Evolutionary conservation across 2,113 vertebrate species (phyloP), one percentile per base, ranked within the genome.

Genomic region (Daboia siamensis): DNA sequence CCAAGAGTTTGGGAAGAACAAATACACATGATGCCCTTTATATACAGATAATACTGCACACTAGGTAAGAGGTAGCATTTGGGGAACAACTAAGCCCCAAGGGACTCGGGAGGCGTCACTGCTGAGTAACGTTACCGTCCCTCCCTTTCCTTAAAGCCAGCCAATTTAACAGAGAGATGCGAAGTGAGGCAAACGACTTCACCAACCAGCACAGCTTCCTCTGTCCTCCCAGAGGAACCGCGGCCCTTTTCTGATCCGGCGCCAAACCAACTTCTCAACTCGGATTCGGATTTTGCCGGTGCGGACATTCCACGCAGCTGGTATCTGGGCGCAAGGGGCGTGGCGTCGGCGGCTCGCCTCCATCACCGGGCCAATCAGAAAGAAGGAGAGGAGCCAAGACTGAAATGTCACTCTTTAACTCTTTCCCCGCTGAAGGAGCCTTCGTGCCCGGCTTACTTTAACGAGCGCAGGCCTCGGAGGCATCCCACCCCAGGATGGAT

Each of bases 381-480:
- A 2, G 13, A 21, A 10, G 24, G 0, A 21, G 29, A 0, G 0
- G 4, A 7, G 13, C 0, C 4, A 4, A 0, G 44, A 0, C 6
- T 5, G 15, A 56, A 23, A 21, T 0, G 0, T 0, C 0, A 0
- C 0, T 1, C 23, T 23, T 48, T 4, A 56, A n/a, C 1, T 0
- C n/a, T 26, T 1, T 0, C 2, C 1, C 1, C 23, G 21, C 56
- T 24, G 11, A 12, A 12, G 6, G 11, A 13, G 23, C 29, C 15
- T 55, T 48, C 11, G 23, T 20, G 20, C 17, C 8, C 20, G 39
- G n/a, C 8, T 84, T 17, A 21, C 26, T 64, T 64, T 29, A 29
- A 64, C 26, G 29, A 64, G 9, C 29, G 61, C 26, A 61, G 24
- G 61, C 26, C 4, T 29, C 11, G 29, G 4, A 61, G 4, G 84